phyloP scores from a whole-genome alignment of 2,113 vertebrate species.

The Leucosticte australis region DNA sequence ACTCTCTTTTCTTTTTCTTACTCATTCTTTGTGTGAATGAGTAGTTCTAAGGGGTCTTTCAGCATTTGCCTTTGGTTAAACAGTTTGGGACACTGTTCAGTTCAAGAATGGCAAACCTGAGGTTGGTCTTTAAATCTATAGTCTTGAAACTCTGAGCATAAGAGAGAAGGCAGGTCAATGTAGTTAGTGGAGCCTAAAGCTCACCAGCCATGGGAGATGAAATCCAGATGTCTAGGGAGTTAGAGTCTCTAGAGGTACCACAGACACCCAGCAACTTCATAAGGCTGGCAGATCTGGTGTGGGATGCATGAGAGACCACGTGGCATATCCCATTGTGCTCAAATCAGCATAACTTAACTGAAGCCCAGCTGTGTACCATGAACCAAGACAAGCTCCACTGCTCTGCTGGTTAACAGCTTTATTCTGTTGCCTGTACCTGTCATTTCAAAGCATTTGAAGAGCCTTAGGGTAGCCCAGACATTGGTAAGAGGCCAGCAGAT shows the following conservation, averaged over 20 bases:
- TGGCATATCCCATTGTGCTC: not conserved
- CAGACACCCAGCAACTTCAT: not conserved
- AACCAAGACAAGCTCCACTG: not conserved
- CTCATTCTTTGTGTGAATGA: not conserved
- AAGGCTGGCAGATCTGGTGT: not conserved
- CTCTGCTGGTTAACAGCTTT: not conserved
- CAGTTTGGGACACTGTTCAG: not conserved
- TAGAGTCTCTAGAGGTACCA: not conserved
- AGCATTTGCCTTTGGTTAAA: not conserved
- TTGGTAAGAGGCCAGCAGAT: rapidly evolving
- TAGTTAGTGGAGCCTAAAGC: not conserved
- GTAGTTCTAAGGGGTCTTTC: not conserved
- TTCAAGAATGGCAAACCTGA: not conserved
- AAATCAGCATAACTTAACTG: not conserved
- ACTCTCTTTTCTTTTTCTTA: not conserved
- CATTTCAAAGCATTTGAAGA: not conserved
- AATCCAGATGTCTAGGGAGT: not conserved
- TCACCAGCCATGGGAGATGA: not conserved
- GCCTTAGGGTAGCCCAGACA: not conserved
- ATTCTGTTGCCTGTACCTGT: not conserved
- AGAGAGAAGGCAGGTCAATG: not conserved
- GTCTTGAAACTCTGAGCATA: not conserved
- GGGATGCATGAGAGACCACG: rapidly evolving
- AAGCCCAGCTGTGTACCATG: not conserved
- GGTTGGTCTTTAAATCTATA: not conserved